phyloP scores from a whole-genome alignment of 2,888 invertebrate species.

The Orchesella flavescens region DNA sequence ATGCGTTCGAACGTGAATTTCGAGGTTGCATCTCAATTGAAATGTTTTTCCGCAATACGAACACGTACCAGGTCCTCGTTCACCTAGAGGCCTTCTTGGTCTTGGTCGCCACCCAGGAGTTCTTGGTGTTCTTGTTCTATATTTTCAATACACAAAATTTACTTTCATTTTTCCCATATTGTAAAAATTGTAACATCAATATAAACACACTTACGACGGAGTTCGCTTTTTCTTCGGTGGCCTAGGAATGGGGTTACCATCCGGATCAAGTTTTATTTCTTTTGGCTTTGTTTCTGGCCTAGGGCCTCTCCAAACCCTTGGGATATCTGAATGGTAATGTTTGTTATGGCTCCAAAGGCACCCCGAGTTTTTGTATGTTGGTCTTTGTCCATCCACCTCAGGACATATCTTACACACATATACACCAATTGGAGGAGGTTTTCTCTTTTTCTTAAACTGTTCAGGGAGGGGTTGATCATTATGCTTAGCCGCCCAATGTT shows the following conservation, averaged over 20 bases:
- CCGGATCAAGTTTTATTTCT: no score
- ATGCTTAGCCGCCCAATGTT: neutral
- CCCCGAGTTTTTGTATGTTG: neutral
- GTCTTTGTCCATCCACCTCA: conserved; percentile 6
- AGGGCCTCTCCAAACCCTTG: conserved; percentile 20
- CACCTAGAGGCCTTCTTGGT: no score
- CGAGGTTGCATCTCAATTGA: no score
- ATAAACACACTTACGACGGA: no score
- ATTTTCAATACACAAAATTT: neutral
- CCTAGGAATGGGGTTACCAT: no score
- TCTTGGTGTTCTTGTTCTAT: neutral
- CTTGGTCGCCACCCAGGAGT: no score
- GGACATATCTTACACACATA: conserved; percentile 1
- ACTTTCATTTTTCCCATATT: neutral
- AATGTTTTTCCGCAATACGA: no score
- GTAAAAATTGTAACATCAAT: no score
- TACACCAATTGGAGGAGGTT: neutral
- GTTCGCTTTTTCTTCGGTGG: no score
- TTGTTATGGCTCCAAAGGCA: neutral
- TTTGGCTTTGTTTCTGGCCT: neutral
- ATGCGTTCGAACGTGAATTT: no score
- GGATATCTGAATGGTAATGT: conserved; percentile 2
- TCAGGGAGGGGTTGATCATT: neutral
- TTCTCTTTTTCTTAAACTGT: neutral
- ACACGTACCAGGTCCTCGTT: no score